Conservation (phyloP, 2,113 vertebrate genomes). For the Pteruthius melanotis region DNA sequence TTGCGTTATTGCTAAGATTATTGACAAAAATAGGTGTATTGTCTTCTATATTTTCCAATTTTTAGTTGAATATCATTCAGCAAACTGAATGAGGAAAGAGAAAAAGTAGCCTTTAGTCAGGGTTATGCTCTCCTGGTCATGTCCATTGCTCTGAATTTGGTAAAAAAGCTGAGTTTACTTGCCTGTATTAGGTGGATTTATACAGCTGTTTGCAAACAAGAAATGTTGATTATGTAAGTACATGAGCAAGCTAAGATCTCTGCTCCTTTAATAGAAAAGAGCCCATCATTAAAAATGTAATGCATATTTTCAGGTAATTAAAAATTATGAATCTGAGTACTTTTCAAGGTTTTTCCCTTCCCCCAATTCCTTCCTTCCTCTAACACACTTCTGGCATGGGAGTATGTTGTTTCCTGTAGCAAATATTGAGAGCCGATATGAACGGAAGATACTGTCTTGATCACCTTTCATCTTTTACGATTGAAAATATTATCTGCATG, state of each 20-base stretch:
- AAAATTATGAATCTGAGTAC: background rate
- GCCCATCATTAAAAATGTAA: background rate
- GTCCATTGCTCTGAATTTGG: background rate
- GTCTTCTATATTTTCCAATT: background rate
- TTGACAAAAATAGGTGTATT: background rate
- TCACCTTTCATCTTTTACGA: background rate
- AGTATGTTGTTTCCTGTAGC: conserved; percentile 38
- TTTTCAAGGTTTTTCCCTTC: conserved; percentile 25
- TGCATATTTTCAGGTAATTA: background rate
- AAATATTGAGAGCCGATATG: conserved; percentile 19
- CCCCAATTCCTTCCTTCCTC: conserved; percentile 37
- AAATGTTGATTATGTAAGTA: background rate
- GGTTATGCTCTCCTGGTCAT: background rate
- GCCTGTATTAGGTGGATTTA: background rate
- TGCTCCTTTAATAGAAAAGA: background rate
- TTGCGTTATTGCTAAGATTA: background rate
- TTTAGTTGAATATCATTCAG: background rate
- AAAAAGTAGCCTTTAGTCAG: background rate
- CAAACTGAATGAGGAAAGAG: background rate
- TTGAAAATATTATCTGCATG: background rate
- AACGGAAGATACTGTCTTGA: background rate
- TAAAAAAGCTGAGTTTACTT: background rate
- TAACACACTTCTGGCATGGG: background rate
- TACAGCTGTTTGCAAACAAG: background rate
- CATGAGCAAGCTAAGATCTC: background rate